Evolutionary conservation across 2,888 invertebrate genomes (phyloP).

Genomic region (Drosophila affinis): DNA sequence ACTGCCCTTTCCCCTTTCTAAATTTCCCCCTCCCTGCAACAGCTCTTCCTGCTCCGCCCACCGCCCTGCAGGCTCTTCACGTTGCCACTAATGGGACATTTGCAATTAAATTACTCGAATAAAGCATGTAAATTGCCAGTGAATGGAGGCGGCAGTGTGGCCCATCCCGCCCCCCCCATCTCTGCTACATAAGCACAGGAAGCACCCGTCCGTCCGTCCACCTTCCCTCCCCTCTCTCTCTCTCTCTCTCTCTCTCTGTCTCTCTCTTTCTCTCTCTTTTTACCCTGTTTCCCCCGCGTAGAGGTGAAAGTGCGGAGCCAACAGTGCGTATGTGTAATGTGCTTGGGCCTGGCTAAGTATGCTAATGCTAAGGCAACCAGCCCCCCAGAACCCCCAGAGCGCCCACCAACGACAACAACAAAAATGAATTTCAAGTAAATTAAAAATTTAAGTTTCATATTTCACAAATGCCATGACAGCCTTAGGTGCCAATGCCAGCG

Average conservation of each 20-base stretch:
- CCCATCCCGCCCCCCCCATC: not conserved
- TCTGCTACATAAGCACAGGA: conserved; percentile 4
- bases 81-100: conserved; percentile 59
- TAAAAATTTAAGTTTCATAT: conserved; percentile 19
- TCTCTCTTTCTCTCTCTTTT: no score
- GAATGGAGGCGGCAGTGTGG: conserved; percentile 47
- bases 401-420: not conserved
- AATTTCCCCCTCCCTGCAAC: conserved; percentile 1
- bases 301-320: conserved; percentile 53
- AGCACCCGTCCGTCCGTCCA: not conserved
- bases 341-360: conserved; percentile 64
- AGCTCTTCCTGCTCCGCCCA: not conserved
- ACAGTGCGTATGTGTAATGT: conserved; percentile 73
- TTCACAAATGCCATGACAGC: not conserved
- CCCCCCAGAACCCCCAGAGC: not conserved
- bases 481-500: not conserved
- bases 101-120: conserved; percentile 79
- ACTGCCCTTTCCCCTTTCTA: conserved; percentile 5
- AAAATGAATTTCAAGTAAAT: conserved; percentile 8
- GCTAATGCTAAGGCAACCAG: conserved; percentile 55
- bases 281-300: conserved; percentile 10
- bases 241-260: not conserved
- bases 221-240: not conserved
- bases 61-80: conserved; percentile 35
- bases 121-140: conserved; percentile 79